Conservation (phyloP, 1,140 invertebrate species). For the Polypedilum pembai region DNA sequence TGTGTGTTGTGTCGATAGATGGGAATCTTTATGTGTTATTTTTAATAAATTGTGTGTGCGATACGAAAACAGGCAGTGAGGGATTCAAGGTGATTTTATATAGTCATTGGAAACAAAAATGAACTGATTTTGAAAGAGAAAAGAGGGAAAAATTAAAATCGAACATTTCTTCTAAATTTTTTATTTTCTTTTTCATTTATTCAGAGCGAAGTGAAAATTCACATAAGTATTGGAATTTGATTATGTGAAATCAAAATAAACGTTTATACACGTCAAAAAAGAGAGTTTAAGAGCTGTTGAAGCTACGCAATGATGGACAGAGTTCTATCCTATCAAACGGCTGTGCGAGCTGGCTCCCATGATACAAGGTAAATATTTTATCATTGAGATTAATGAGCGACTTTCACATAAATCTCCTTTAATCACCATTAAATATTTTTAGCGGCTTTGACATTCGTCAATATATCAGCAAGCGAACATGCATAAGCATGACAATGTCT, state of each 20-base stretch:
- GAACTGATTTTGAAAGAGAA: background rate
- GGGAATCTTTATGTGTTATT: slow-evolving; percentile 6
- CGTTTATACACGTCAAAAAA: background rate
- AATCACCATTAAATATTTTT: background rate
- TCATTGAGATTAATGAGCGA: background rate
- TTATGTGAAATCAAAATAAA: background rate
- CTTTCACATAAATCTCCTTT: background rate
- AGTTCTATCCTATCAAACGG: slow-evolving; percentile 43
- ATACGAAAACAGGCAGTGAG: background rate
- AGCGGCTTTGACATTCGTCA: slow-evolving; percentile 39
- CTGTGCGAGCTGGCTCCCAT: slow-evolving; percentile 37
- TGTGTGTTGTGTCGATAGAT: background rate
- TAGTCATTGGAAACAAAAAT: background rate
- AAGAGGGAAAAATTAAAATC: background rate
- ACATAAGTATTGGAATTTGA: background rate
- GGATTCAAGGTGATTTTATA: slow-evolving; percentile 6
- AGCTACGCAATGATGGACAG: slow-evolving; percentile 38
- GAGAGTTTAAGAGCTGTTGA: background rate
- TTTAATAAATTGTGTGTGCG: slow-evolving; percentile 18
- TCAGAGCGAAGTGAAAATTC: background rate
- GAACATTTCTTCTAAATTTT: background rate
- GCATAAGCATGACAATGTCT: slow-evolving; percentile 39
- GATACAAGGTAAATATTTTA: background rate
- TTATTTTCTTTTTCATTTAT: background rate
- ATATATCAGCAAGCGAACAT: slow-evolving; percentile 42